Evolutionary conservation across 2,113 vertebrate species (phyloP), one percentile per base, ranked within the genome.

Genomic region (Leiothrix lutea): DNA sequence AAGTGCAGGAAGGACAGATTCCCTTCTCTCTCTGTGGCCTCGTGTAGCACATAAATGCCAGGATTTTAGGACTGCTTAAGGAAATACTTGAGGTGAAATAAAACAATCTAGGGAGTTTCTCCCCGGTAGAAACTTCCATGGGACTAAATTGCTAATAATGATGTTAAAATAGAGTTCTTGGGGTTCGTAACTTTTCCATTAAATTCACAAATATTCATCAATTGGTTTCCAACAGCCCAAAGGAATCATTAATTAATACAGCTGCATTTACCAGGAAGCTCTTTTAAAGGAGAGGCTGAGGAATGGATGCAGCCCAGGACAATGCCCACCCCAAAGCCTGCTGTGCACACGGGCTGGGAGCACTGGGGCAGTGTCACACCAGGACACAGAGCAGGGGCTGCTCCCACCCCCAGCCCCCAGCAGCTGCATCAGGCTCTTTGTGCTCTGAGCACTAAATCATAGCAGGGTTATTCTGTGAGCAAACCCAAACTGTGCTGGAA

Each of bases 291-390:
- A 40, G 70, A 13, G 26, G 6, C 38, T 5, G 47, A 45, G 83
- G 73, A 8, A 3, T 0, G 31, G 38, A 5, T 17, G 28, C 44
- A 12, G 28, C 35, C 47, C 4, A 2, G 9, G 12, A 8, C 5
- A 0, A 2, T 0, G 11, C 0, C 26, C 44, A 1, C 33, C 1
- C 47, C 5, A 0, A 6, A 17, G 21, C 0, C 40, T 1, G 42
- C 0, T 5, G 24, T 14, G 56, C 23, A 2, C 3, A 0, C 1
- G 0, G 4, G 11, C 48, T 3, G 14, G 21, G 33, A 4, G 2
- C 53, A 1, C 28, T 5, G 1, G 2, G 48, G 33, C 3, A 0
- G 29, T 31, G n/a, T 17, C 69, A 4, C 45, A 1, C 1, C 53
- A 8, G 67, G 50, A 29, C 48, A 3, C 2, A 0, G 13, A 3